phyloP scores from a whole-genome alignment of 2,797 vertebrate genomes.

The Mormyrops boulengeri region DNA sequence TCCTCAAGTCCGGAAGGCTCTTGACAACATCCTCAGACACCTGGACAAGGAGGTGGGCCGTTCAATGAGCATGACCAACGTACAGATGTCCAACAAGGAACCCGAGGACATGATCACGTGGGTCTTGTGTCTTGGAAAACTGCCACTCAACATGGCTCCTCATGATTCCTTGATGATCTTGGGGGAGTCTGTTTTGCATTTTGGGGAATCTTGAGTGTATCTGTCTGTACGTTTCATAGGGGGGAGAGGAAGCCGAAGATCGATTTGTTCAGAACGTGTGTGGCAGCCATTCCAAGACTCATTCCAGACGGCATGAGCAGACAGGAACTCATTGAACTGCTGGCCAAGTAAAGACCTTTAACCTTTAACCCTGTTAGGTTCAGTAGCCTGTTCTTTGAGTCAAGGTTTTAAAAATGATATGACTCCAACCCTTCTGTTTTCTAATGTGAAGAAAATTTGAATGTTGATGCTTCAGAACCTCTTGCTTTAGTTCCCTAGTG shows the following conservation, averaged over 20 bases:
- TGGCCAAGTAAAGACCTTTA: constrained; percentile 77
- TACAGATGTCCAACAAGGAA: constrained; percentile 98
- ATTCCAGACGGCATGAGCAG: constrained; percentile 98
- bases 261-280: constrained; percentile 94
- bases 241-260: constrained; percentile 99
- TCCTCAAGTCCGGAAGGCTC: constrained; percentile 92
- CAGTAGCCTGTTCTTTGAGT: background rate
- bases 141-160: background rate
- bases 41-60: constrained; percentile 98
- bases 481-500: background rate
- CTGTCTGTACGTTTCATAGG: constrained; percentile 47
- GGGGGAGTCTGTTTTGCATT: background rate
- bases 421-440: background rate
- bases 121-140: constrained; percentile 28
- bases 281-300: constrained; percentile 93
- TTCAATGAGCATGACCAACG: constrained; percentile 97
- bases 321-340: constrained; percentile 93
- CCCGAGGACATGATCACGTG: constrained; percentile 99
- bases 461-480: background rate
- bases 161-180: background rate
- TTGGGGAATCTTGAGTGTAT: background rate
- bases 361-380: background rate
- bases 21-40: constrained; percentile 92
- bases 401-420: background rate
- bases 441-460: background rate